These are phyloP conservation scores for Aplidium turbinatum DNA, from an alignment of 23 tunicate genomes.

Conservation along the genomic window DNA sequence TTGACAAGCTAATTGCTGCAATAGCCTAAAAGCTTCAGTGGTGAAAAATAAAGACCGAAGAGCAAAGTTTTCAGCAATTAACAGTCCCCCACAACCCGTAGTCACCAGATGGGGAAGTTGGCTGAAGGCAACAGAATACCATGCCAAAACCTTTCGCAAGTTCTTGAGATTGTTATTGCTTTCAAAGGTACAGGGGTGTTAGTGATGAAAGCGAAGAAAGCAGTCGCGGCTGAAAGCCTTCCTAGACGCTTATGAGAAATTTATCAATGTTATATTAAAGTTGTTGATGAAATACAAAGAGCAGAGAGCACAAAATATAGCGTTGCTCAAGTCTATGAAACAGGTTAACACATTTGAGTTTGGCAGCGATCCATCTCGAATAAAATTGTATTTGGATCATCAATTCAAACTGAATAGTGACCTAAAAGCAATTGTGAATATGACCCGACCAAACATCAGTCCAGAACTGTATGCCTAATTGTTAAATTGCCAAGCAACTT, in stretches of 20 bases:
- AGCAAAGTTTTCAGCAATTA: slow-evolving; percentile 43
- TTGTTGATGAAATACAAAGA: slow-evolving; percentile 5
- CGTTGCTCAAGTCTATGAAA: slow-evolving; percentile 30
- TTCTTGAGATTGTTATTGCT: slow-evolving; percentile 39
- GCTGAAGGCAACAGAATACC: slow-evolving; percentile 45
- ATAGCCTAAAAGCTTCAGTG: slow-evolving; percentile 31
- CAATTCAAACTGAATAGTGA: no score
- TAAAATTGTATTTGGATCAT: no score
- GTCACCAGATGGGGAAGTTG: slow-evolving; percentile 50
- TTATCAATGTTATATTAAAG: slow-evolving; percentile 15
- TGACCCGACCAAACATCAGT: no score
- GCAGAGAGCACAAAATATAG: slow-evolving; percentile 25
- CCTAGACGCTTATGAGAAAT: slow-evolving; percentile 10
- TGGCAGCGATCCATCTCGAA: no score
- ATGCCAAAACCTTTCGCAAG: slow-evolving; percentile 39
- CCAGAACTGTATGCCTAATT: no score
- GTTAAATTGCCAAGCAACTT: no score
- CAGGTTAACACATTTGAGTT: no score
- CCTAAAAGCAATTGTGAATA: no score
- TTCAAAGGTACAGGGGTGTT: no score
- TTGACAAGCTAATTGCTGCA: slow-evolving; percentile 37
- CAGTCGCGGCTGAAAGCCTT: slow-evolving; percentile 35
- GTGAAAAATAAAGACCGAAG: slow-evolving; percentile 36
- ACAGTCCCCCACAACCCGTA: slow-evolving; percentile 48
- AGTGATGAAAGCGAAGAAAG: no score